Evolutionary conservation across 2,113 vertebrate genomes (phyloP).

Genomic region (Bolborhynchus lineola): DNA sequence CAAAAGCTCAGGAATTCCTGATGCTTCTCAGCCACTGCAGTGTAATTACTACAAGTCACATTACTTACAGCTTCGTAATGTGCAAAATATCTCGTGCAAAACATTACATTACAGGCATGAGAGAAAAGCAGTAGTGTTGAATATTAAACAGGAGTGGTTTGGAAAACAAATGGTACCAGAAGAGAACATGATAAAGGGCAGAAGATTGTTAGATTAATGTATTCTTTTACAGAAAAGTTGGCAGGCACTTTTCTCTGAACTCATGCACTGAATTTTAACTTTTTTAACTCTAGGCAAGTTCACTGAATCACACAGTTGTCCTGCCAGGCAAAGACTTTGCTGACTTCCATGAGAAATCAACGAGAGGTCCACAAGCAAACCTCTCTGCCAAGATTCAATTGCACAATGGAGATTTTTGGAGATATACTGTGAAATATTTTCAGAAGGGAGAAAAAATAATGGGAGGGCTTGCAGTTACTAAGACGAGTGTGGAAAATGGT

Average conservation of each 20-base stretch:
- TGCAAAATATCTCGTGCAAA: constrained; percentile 22
- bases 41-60: neutral
- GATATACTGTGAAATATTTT: neutral
- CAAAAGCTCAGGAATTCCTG: neutral
- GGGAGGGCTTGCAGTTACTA: neutral
- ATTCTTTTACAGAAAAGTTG: neutral
- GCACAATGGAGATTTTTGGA: neutral
- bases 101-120: neutral
- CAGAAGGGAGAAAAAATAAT: neutral
- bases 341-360: neutral
- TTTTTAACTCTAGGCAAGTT: neutral
- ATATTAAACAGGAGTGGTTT: neutral
- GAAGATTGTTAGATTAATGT: neutral
- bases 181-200: neutral
- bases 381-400: neutral
- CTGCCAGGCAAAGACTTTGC: neutral
- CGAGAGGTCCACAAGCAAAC: neutral
- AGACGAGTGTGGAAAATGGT: neutral
- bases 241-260: neutral
- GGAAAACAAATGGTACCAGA: neutral
- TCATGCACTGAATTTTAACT: neutral
- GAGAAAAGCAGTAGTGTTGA: neutral
- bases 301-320: neutral
- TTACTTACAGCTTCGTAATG: neutral
- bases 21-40: neutral